Percentiles rank a stretch among this genome's conserved stretches.
phyloP scores from a whole-genome alignment of 53 echinoderm and acorn worm genomes.

The Paracentrotus lividus region DNA sequence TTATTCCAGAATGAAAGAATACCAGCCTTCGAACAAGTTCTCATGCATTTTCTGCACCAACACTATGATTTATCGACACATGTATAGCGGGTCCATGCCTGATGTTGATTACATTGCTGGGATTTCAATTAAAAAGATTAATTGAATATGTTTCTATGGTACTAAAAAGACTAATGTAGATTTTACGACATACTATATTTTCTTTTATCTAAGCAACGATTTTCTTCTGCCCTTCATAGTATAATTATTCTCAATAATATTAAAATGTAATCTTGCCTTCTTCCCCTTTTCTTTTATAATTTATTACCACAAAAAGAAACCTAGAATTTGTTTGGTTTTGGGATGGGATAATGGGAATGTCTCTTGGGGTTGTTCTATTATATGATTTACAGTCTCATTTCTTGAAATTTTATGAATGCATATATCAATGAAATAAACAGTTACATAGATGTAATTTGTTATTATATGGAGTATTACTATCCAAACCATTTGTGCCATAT shows the following conservation, averaged over 20 bases:
- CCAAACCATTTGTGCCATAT: not conserved
- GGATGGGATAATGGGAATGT: no score
- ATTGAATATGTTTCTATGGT: no score
- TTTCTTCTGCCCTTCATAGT: not conserved
- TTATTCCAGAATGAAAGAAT: not conserved
- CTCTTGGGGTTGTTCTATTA: no score
- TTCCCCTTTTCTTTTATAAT: not conserved
- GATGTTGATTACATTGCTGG: not conserved
- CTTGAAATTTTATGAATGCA: no score
- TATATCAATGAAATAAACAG: not conserved
- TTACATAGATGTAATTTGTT: not conserved
- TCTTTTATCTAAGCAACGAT: no score
- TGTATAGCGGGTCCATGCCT: not conserved
- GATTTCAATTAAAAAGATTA: no score
- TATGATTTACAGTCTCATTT: no score
- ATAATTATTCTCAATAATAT: not conserved
- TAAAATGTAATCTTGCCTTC: not conserved
- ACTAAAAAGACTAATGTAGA: not conserved
- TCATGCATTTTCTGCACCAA: no score
- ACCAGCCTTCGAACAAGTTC: slow-evolving; percentile 18
- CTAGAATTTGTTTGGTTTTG: no score
- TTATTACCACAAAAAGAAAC: no score
- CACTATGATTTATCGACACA: not conserved
- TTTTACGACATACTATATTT: no score
- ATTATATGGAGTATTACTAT: not conserved